Evolutionary conservation across 1,140 invertebrate species (phyloP).

Genomic region (Drosophila erecta): DNA sequence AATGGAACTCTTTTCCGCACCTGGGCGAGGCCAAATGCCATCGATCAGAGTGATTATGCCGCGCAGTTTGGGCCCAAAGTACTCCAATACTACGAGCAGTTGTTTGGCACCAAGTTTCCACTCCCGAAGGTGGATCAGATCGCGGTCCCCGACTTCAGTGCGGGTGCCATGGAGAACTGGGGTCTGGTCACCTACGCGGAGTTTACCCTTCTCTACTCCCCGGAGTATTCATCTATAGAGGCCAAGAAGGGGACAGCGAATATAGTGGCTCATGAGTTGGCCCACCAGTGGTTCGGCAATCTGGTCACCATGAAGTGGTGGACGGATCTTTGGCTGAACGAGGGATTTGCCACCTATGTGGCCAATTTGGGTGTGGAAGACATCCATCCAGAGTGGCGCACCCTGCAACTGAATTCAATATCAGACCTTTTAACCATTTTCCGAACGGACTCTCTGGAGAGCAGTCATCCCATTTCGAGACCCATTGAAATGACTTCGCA

Average conservation of each 20-base stretch:
- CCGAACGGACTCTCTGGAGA: constrained; percentile 86
- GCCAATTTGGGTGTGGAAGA: constrained; percentile 86
- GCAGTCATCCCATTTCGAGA: constrained; percentile 87
- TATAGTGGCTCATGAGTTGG: constrained; percentile 90
- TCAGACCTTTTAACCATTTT: constrained; percentile 86
- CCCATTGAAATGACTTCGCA: constrained; percentile 88
- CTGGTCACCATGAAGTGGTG: constrained; percentile 93
- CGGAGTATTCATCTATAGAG: constrained; percentile 85
- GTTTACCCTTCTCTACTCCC: constrained; percentile 54
- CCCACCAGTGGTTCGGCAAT: constrained; percentile 92
- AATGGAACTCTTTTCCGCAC: constrained; percentile 86
- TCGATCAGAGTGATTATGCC: constrained; percentile 88
- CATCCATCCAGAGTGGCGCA: constrained; percentile 87
- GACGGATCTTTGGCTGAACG: constrained; percentile 94
- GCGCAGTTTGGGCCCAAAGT: constrained; percentile 86
- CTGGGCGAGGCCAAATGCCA: constrained; percentile 88
- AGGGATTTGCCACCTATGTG: constrained; percentile 92
- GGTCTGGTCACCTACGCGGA: constrained; percentile 85
- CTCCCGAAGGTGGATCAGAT: constrained; percentile 90
- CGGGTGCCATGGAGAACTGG: constrained; percentile 91
- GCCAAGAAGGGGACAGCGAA: constrained; percentile 88
- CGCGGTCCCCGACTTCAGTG: constrained; percentile 91
- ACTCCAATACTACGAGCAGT: constrained; percentile 88
- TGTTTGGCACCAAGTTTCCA: constrained; percentile 88
- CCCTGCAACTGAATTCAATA: constrained; percentile 87